These are phyloP conservation scores for Sciaenops ocellatus DNA, from an alignment of 2,797 vertebrate species.

Conservation along the genomic window DNA sequence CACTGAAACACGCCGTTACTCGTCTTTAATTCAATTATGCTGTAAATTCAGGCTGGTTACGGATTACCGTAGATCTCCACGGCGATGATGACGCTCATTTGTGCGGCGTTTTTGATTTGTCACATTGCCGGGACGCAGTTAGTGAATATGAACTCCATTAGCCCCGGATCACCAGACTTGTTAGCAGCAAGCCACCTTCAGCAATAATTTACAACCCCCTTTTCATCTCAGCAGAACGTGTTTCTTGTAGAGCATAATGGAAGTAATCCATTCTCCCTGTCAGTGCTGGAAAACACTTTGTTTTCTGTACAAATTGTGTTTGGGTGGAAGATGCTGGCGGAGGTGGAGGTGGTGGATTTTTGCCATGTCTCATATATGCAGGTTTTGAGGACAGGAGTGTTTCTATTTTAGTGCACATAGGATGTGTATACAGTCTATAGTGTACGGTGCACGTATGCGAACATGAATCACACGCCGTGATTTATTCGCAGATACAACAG, in stretches of 20 bases:
- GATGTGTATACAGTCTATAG: background rate
- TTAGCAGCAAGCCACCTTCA: constrained; percentile 88
- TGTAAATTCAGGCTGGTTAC: background rate
- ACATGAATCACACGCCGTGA: constrained; percentile 1
- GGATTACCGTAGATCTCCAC: background rate
- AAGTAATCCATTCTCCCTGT: constrained; percentile 95
- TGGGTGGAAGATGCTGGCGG: constrained; percentile 52
- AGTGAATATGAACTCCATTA: constrained; percentile 95
- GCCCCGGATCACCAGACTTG: constrained; percentile 95
- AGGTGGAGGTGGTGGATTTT: constrained; percentile 21
- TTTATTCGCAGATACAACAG: background rate
- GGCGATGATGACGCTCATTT: constrained; percentile 58
- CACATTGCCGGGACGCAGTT: constrained; percentile 86
- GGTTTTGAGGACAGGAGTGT: constrained; percentile 28
- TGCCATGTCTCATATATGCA: constrained; percentile 26
- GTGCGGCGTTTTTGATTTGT: constrained; percentile 84
- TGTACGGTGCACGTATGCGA: background rate
- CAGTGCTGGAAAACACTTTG: constrained; percentile 89
- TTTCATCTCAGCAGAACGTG: constrained; percentile 94
- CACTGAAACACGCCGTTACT: background rate
- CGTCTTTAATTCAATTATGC: constrained; percentile 11
- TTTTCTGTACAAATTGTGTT: constrained; percentile 79
- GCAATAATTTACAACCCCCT: constrained; percentile 93
- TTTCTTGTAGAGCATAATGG: constrained; percentile 97
- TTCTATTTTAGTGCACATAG: constrained; percentile 40